phyloP scores from a whole-genome alignment of 2,888 invertebrate genomes.

The Nezara viridula region DNA sequence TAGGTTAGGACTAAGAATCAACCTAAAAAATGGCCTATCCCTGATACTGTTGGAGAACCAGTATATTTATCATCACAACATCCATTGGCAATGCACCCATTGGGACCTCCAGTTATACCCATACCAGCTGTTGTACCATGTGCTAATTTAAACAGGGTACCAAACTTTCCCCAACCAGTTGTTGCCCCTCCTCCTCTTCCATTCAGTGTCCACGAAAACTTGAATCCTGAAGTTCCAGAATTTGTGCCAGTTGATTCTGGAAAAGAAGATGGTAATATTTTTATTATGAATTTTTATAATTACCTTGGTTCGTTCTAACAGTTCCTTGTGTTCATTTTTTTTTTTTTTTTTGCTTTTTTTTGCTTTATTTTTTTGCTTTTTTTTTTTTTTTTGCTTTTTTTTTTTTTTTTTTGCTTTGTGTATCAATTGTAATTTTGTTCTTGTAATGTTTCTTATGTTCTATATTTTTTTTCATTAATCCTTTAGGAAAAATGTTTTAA shows the following conservation, averaged over 20 bases:
- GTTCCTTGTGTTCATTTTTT: not conserved
- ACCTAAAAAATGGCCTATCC: slow-evolving; percentile 91
- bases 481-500: no score
- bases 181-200: slow-evolving; percentile 76
- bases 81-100: slow-evolving; percentile 66
- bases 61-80: slow-evolving; percentile 64
- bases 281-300: not conserved
- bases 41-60: slow-evolving; percentile 71
- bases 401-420: no score
- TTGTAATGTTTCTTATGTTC: no score
- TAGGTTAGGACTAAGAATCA: slow-evolving; percentile 87
- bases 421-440: no score
- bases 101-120: slow-evolving; percentile 65
- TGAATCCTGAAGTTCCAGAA: slow-evolving; percentile 90
- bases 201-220: slow-evolving; percentile 71
- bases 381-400: no score
- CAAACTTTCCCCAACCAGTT: slow-evolving; percentile 68
- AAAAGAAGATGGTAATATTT: slow-evolving; percentile 49
- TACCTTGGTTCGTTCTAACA: not conserved
- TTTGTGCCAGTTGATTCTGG: slow-evolving; percentile 76
- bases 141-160: slow-evolving; percentile 60
- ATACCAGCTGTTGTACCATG: slow-evolving; percentile 63
- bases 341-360: not conserved
- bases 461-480: no score
- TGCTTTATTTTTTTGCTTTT: no score